These are phyloP conservation scores for Helobdella robusta DNA, from an alignment of 2,888 invertebrate species.

Conservation along the genomic window DNA sequence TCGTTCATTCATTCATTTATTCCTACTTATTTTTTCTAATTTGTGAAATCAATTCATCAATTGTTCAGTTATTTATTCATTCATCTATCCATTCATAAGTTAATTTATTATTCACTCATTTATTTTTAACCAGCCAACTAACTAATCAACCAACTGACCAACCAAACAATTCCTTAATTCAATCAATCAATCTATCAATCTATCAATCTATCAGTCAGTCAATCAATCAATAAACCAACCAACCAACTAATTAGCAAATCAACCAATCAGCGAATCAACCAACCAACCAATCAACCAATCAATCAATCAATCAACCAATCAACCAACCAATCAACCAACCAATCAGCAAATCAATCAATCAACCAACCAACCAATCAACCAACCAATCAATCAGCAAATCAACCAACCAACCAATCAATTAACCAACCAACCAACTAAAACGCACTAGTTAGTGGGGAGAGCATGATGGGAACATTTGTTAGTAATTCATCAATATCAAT, in stretches of 20 bases:
- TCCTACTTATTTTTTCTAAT: neutral
- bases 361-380: too few species aligned
- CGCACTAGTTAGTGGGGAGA: too few species aligned
- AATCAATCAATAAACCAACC: neutral
- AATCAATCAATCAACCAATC: neutral
- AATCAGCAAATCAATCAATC: too few species aligned
- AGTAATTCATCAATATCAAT: too few species aligned
- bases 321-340: neutral
- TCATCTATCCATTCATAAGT: neutral
- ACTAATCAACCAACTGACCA: constrained; percentile 2
- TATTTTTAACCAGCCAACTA: neutral
- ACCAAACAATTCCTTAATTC: too few species aligned
- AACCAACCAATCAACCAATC: neutral
- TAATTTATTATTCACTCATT: neutral
- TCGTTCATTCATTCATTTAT: neutral
- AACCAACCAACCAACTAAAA: too few species aligned
- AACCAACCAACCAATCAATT: too few species aligned
- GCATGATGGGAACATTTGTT: too few species aligned
- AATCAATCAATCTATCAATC: constrained; percentile 1
- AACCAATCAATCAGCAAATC: too few species aligned
- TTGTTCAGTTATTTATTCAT: neutral
- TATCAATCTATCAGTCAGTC: neutral
- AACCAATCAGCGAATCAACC: neutral
- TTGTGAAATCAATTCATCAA: neutral
- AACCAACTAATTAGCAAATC: neutral